A percentile compares a stretch with the other conserved stretches of the same genome.
Conservation (phyloP, 2,888 invertebrate genomes). For the Chalcosyrphus nemorum region DNA sequence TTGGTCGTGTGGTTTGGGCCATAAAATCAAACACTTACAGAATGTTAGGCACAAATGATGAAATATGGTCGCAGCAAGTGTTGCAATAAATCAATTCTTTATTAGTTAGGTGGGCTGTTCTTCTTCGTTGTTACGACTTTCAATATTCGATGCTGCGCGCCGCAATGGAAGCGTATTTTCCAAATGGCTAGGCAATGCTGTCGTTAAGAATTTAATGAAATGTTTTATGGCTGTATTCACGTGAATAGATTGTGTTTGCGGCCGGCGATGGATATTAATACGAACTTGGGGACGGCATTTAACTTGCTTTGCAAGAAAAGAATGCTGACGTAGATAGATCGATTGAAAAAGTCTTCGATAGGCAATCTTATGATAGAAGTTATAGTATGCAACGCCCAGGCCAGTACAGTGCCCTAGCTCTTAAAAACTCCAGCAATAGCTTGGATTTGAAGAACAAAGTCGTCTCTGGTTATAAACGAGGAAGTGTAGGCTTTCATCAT, state of each 20-base stretch:
- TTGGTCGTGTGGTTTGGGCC: slow-evolving; percentile 41
- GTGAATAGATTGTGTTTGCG: neutral
- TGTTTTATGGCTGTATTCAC: slow-evolving; percentile 1
- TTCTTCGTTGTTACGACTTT: neutral
- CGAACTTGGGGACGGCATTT: too few species aligned
- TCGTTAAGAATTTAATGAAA: slow-evolving; percentile 34
- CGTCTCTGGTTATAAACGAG: too few species aligned
- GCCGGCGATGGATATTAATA: neutral
- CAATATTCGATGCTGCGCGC: neutral
- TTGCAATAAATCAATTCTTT: slow-evolving; percentile 47
- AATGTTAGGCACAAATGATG: slow-evolving; percentile 25
- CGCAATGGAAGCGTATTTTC: slow-evolving; percentile 4
- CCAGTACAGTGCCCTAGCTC: too few species aligned
- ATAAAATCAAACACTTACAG: slow-evolving; percentile 46
- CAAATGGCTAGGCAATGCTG: slow-evolving; percentile 10
- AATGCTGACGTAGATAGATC: too few species aligned
- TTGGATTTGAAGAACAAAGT: too few species aligned
- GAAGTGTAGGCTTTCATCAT: too few species aligned
- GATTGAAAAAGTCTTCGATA: too few species aligned
- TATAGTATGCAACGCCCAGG: too few species aligned
- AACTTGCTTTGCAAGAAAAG: too few species aligned
- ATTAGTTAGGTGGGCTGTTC: slow-evolving; percentile 25
- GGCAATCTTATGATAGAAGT: too few species aligned
- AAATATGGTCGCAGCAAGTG: slow-evolving; percentile 48
- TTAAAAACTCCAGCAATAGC: too few species aligned